Percentiles rank a stretch among this genome's conserved stretches.
Evolutionary conservation across 2,113 vertebrate species (phyloP).

Genomic region (Anolis sagrei): DNA sequence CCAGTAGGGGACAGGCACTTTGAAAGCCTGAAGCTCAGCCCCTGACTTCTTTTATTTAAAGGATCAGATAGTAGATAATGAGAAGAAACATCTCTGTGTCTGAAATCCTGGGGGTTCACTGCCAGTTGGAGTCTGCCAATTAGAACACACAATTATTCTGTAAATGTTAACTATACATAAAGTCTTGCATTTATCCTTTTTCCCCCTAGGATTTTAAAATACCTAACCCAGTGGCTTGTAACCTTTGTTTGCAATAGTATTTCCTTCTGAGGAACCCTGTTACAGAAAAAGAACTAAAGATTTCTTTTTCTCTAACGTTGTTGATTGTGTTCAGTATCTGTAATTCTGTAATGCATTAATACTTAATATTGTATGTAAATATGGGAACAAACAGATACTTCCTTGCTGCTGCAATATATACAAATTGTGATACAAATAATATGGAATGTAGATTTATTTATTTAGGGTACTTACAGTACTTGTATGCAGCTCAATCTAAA

Average conservation of each 20-base stretch:
- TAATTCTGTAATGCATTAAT: not conserved
- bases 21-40: not conserved
- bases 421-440: not conserved
- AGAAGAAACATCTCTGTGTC: not conserved
- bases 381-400: not conserved
- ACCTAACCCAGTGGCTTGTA: not conserved
- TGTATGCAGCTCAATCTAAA: not conserved
- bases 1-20: not conserved
- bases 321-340: not conserved
- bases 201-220: not conserved
- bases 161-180: not conserved
- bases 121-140: not conserved
- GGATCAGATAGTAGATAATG: not conserved
- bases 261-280: not conserved
- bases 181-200: not conserved
- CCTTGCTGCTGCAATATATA: not conserved
- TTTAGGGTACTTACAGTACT: not conserved
- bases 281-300: not conserved
- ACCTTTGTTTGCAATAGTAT: not conserved
- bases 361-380: not conserved
- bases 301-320: not conserved
- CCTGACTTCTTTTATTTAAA: not conserved
- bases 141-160: not conserved
- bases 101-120: not conserved
- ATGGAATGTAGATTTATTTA: not conserved